Conservation (phyloP, 2,888 invertebrate species). For the Escarpia spicata region DNA sequence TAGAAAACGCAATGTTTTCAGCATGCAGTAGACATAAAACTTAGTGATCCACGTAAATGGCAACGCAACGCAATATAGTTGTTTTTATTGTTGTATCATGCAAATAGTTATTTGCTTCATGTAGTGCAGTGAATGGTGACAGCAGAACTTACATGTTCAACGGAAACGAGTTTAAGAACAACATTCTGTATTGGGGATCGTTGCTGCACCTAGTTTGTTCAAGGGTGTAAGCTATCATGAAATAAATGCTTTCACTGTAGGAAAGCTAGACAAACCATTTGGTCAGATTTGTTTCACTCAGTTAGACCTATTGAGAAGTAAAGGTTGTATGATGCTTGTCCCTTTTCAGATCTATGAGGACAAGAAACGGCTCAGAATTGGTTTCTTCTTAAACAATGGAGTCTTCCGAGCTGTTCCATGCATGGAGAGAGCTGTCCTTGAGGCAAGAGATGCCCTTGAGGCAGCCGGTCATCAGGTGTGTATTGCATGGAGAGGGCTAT, state of each 20-base stretch:
- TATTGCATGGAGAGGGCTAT: constrained; percentile 52
- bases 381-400: constrained; percentile 61
- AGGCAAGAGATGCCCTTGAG: too few species aligned
- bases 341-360: background rate
- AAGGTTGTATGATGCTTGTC: background rate
- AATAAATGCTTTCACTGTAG: constrained; percentile 41
- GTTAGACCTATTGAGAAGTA: constrained; percentile 33
- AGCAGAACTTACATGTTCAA: too few species aligned
- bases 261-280: too few species aligned
- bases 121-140: too few species aligned
- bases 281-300: constrained; percentile 50
- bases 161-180: too few species aligned
- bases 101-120: too few species aligned
- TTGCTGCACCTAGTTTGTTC: background rate
- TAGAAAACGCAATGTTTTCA: too few species aligned
- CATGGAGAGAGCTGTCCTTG: too few species aligned
- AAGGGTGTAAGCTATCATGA: background rate
- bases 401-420: constrained; percentile 50
- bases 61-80: background rate
- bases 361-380: constrained; percentile 51
- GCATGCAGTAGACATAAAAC: too few species aligned
- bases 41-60: background rate
- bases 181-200: too few species aligned
- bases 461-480: constrained; percentile 43
- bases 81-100: too few species aligned